These are phyloP conservation scores for Heliothis subflexa DNA, from an alignment of 1,140 invertebrate genomes.

Conservation along the genomic window DNA sequence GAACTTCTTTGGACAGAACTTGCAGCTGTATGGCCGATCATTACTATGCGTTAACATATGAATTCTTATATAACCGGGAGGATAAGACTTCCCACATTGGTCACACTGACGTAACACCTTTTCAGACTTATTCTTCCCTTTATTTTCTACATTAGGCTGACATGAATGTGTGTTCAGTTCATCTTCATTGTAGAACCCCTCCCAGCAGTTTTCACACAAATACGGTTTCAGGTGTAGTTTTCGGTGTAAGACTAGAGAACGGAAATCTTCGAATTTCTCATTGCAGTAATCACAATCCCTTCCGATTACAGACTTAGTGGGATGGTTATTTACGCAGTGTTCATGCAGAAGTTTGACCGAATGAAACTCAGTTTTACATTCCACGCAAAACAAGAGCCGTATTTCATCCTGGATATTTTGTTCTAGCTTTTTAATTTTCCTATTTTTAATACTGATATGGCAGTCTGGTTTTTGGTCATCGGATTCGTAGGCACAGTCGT, in stretches of 20 bases:
- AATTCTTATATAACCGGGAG: constrained; percentile 79
- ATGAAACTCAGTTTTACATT: constrained; percentile 76
- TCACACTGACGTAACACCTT: constrained; percentile 78
- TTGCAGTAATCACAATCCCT: constrained; percentile 83
- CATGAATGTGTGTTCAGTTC: constrained; percentile 73
- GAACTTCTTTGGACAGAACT: constrained; percentile 83
- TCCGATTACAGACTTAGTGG: constrained; percentile 67
- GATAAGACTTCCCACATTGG: constrained; percentile 84
- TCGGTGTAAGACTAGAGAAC: constrained; percentile 77
- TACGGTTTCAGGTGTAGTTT: constrained; percentile 79
- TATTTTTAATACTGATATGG: constrained; percentile 53
- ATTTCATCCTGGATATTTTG: constrained; percentile 52
- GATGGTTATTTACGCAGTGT: constrained; percentile 74
- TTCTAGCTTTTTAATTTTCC: constrained; percentile 43
- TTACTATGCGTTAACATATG: constrained; percentile 83
- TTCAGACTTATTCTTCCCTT: constrained; percentile 68
- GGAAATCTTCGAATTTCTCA: constrained; percentile 82
- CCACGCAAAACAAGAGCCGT: constrained; percentile 73
- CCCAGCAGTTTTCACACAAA: constrained; percentile 83
- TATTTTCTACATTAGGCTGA: constrained; percentile 64
- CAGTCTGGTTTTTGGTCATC: constrained; percentile 63
- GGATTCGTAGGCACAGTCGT: constrained; percentile 66
- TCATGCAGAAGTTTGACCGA: constrained; percentile 68
- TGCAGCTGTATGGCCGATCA: constrained; percentile 77
- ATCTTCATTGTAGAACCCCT: constrained; percentile 72